Percentiles rank a stretch among this genome's conserved stretches.
These are phyloP conservation scores for Centropus bengalensis DNA, from an alignment of 2,113 vertebrate genomes.

Conservation along the genomic window DNA sequence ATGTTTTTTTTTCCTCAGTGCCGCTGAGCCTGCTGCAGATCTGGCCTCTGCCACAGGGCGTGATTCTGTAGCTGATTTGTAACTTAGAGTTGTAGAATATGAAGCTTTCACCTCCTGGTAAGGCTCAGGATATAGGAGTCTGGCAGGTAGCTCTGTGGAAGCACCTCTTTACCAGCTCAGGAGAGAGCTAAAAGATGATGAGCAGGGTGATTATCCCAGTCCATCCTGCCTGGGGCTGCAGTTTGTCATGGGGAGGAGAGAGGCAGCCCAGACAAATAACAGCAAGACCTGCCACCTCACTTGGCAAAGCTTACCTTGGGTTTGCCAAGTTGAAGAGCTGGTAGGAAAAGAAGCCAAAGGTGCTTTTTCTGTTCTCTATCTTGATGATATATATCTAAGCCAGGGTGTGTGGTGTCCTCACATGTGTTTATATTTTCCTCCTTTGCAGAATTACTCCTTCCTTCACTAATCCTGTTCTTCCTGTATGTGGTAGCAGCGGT, in stretches of 20 bases:
- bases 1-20: not conserved
- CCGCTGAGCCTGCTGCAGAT: not conserved
- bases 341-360: not conserved
- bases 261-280: not conserved
- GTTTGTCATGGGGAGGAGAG: not conserved
- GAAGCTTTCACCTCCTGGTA: not conserved
- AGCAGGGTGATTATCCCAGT: no score
- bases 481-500: fast-evolving
- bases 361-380: not conserved
- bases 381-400: not conserved
- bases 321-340: not conserved
- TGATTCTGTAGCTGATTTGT: not conserved
- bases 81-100: no score
- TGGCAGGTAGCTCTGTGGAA: not conserved
- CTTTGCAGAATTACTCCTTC: not conserved
- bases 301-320: not conserved
- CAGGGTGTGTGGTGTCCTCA: fast-evolving
- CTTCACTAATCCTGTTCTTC: not conserved
- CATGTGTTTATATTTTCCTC: not conserved
- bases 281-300: not conserved
- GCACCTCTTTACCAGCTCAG: not conserved
- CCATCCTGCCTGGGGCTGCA: no score
- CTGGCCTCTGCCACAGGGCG: not conserved
- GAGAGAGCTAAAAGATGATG: not conserved
- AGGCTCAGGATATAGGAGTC: not conserved